Evolutionary conservation across 1,140 invertebrate genomes (phyloP), one percentile per base, ranked within the genome.

Genomic region (Papilio dardanus): DNA sequence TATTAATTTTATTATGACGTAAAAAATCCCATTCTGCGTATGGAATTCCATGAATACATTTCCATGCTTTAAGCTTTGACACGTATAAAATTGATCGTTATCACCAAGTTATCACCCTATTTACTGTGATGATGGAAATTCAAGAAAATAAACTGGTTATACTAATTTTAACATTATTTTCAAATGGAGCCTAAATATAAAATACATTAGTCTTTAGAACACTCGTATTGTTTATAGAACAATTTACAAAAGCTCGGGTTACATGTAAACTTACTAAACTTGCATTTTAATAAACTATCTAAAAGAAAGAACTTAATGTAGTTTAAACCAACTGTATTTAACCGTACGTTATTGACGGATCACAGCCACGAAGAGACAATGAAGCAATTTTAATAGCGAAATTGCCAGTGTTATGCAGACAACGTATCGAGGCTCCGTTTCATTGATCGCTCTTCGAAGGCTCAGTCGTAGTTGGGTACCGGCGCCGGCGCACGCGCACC

Each of bases 401-500:
- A 87, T 80, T 79, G 79, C 74, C 74, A 78, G 77, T 74, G 79
- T 42, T 77, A 62, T 78, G 76, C 54, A 74, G 76, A 78, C 77
- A 75, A 74, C 77, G 76, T 73, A 54, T 68, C 62, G 67, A 80
- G 66, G 74, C 74, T 82, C 73, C 40, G 78, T 79, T 83, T 80
- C 76, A 81, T 86, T 80, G 79, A 87, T 81, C 79, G 76, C 82
- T 73, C 76, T 74, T 80, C 75, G 79, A 87, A 85, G 85, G 79
- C 77, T 85, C 86, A 92, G 89, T 92, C 77, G 78, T 78, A 74
- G 77, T 79, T 66, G 71, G 80, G 54, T 76, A 84, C 68, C 86
- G 81, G 79, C 89, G 88, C 87, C 86, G 81, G 81, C 89, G 88
- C 88, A 86, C 68, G 88, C 91, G 90, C 90, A 89, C 86, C 87